Conservation (phyloP, 2,113 vertebrate species). For the Coreoperca whiteheadi region DNA sequence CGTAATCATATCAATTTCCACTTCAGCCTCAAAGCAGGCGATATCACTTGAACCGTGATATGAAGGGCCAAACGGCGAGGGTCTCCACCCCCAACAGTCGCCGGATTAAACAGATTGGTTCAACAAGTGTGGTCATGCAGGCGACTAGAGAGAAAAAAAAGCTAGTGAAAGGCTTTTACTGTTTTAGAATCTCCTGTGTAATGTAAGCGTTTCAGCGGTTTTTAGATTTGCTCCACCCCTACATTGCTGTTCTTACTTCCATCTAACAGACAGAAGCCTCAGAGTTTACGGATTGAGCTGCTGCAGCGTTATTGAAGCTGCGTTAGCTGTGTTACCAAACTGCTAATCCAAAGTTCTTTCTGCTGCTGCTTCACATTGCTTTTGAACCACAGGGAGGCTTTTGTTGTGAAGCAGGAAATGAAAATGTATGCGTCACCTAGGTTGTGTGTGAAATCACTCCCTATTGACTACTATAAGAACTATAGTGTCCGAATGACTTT, state of each 20-base stretch:
- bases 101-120: neutral
- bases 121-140: neutral
- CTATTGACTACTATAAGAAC: neutral
- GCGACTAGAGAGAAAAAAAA: neutral
- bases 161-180: neutral
- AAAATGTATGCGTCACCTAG: neutral
- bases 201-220: neutral
- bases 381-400: neutral
- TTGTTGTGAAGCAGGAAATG: constrained; percentile 7
- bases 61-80: no score
- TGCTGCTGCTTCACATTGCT: neutral
- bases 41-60: no score
- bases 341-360: neutral
- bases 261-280: neutral
- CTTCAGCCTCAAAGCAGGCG: neutral
- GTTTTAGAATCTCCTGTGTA: neutral
- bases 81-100: neutral
- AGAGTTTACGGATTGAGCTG: neutral
- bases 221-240: neutral
- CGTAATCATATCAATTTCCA: neutral
- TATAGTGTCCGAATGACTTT: neutral
- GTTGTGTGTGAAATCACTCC: neutral
- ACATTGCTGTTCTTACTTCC: neutral
- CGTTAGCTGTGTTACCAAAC: neutral
- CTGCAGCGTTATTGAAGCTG: neutral